Evolutionary conservation across 2,113 vertebrate genomes (phyloP).

Genomic region (Irena cyanogastra): DNA sequence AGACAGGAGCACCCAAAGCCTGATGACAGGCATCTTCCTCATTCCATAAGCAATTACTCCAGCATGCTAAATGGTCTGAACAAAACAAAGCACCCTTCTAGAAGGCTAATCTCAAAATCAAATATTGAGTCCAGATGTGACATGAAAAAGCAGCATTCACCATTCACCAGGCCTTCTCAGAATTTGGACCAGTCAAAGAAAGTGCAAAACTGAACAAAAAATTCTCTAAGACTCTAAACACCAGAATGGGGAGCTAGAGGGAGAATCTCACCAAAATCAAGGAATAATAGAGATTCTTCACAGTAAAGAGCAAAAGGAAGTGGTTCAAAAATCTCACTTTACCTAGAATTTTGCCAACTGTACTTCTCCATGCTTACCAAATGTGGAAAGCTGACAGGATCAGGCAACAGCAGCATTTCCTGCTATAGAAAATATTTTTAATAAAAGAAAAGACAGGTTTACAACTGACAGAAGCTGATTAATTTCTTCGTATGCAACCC

Average conservation of each 20-base stretch:
- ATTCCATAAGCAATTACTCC: background rate
- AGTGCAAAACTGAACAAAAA: background rate
- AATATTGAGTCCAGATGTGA: background rate
- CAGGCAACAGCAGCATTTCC: background rate
- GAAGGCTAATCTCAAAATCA: background rate
- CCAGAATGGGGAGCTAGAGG: background rate
- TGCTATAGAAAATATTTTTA: background rate
- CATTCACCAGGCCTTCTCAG: background rate
- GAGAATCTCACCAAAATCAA: background rate
- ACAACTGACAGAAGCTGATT: background rate
- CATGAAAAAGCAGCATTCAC: background rate
- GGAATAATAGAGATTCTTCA: background rate
- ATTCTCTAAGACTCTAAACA: background rate
- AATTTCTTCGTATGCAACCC: background rate
- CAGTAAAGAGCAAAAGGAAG: background rate
- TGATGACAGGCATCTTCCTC: background rate
- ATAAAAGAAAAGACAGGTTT: background rate
- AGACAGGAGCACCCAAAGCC: background rate
- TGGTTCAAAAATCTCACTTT: background rate
- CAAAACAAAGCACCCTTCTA: background rate
- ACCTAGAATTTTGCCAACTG: background rate
- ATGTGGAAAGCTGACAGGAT: background rate
- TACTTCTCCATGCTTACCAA: background rate
- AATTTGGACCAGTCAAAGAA: background rate
- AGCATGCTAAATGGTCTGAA: background rate